phyloP scores from a whole-genome alignment of 92 coral and sea anemone species.

The Chrysogorgia sp. region DNA sequence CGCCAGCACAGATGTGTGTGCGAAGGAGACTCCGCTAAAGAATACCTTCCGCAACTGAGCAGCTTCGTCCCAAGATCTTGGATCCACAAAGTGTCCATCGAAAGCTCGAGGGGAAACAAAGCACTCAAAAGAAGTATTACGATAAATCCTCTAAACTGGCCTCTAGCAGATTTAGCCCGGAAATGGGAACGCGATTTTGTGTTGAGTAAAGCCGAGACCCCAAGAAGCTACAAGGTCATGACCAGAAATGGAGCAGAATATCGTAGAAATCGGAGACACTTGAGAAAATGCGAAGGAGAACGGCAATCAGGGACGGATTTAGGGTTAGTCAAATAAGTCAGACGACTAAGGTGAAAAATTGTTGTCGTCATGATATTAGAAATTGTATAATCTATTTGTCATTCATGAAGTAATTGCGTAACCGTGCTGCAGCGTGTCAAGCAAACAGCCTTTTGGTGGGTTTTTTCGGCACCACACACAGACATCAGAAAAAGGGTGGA shows the following conservation, averaged over 20 bases:
- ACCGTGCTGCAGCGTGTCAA: no score
- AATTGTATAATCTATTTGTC: no score
- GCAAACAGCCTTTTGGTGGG: no score
- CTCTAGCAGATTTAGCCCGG: no score
- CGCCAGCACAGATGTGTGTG: slow-evolving; percentile 58
- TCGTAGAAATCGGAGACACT: slow-evolving; percentile 37
- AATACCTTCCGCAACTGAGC: slow-evolving; percentile 11
- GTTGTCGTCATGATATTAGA: no score
- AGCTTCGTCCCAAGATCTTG: no score
- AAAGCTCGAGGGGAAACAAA: neutral
- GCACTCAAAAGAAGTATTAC: neutral
- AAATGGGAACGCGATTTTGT: slow-evolving; percentile 22
- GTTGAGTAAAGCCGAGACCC: slow-evolving; percentile 24
- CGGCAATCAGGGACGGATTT: no score
- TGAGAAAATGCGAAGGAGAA: slow-evolving; percentile 7
- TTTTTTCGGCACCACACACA: no score
- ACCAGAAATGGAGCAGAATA: slow-evolving; percentile 16
- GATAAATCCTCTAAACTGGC: neutral
- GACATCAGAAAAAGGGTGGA: no score
- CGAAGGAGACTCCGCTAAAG: slow-evolving; percentile 27
- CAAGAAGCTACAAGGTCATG: slow-evolving; percentile 37
- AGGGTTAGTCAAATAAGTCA: no score
- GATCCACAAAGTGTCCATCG: neutral
- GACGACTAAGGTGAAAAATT: no score
- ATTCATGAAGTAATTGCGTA: no score